Evolutionary conservation across 2,888 invertebrate species (phyloP), one percentile per base, ranked within the genome.

Genomic region (Coenonympha arcania): DNA sequence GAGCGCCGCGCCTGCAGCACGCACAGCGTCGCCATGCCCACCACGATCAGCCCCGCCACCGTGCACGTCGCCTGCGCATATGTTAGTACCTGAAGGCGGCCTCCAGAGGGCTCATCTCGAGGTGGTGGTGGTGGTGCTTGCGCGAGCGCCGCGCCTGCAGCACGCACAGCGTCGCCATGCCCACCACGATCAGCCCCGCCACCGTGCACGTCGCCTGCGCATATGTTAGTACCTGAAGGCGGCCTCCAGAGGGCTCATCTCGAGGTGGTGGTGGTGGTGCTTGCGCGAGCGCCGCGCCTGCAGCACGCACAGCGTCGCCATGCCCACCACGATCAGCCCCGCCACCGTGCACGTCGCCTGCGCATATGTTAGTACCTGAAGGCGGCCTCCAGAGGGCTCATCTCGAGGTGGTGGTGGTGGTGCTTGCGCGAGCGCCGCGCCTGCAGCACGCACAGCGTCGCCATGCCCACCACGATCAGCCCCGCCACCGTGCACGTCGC

Each of bases 211-310:
- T 73, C 36, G 73, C 71, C 87, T 87, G 20, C 13, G n/a, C n/a
- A n/a, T n/a, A n/a, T n/a, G n/a, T n/a, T n/a, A n/a, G 22, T 62
- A 84, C 86, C 84, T 78, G 39, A 79, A 63, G 0, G 79, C 82
- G 1, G 73, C 71, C 42, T 77, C 78, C 47, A 87, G 60, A 1
- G 79, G 76, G 62, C 79, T 78, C 66, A 83, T 73, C 53, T 87
- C 86, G 0, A 79, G 65, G 19, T 76, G 79, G 20, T 76, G 80
- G 60, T 79, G 83, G 19, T 79, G 79, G 53, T 80, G 62, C 61
- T 86, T 87, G 50, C 83, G 72, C 9, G 80, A 66, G 28, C 74
- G 69, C 0, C 82, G 67, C 44, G 83, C 71, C 56, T 84, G 85
- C 52, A 79, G 50, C 48, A 79, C 65, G 69, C 87, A 87, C 62